Percentiles rank a stretch among this genome's conserved stretches.
These are phyloP conservation scores for Zelostemma sp. DNA, from an alignment of 1,140 invertebrate genomes.

Conservation along the genomic window DNA sequence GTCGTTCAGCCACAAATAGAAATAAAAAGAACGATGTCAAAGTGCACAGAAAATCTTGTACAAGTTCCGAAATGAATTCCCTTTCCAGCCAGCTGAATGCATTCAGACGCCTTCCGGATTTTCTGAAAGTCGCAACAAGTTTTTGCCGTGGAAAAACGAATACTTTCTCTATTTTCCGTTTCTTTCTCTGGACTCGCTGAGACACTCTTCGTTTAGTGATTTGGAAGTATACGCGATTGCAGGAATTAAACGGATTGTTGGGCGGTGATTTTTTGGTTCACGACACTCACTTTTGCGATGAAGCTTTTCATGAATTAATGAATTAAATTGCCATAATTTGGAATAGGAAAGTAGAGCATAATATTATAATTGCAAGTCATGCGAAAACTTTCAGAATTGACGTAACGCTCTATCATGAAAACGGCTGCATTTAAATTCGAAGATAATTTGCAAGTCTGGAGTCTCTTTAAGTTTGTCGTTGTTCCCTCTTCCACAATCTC, in stretches of 20 bases:
- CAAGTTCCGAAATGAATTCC: slow-evolving; percentile 52
- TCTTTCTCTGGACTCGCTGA: not conserved
- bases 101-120: slow-evolving; percentile 42
- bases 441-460: slow-evolving; percentile 1
- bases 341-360: too few species aligned
- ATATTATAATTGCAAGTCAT: not conserved
- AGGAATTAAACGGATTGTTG: too few species aligned
- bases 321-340: too few species aligned
- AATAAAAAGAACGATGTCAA: slow-evolving; percentile 37
- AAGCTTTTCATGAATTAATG: too few species aligned
- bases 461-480: not conserved
- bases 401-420: not conserved
- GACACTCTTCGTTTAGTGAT: not conserved
- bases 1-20: slow-evolving; percentile 29
- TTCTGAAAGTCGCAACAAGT: slow-evolving; percentile 60
- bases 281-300: too few species aligned
- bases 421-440: not conserved
- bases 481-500: not conserved
- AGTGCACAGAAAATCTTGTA: slow-evolving; percentile 49
- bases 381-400: not conserved
- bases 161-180: slow-evolving; percentile 14
- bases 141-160: slow-evolving; percentile 29
- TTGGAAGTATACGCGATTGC: not conserved
- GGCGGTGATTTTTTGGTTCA: too few species aligned
- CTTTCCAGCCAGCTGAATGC: slow-evolving; percentile 28